Percentiles rank a stretch among this genome's conserved stretches.
Evolutionary conservation across 2,888 invertebrate genomes (phyloP).

Genomic region (Acrobasis suavella): DNA sequence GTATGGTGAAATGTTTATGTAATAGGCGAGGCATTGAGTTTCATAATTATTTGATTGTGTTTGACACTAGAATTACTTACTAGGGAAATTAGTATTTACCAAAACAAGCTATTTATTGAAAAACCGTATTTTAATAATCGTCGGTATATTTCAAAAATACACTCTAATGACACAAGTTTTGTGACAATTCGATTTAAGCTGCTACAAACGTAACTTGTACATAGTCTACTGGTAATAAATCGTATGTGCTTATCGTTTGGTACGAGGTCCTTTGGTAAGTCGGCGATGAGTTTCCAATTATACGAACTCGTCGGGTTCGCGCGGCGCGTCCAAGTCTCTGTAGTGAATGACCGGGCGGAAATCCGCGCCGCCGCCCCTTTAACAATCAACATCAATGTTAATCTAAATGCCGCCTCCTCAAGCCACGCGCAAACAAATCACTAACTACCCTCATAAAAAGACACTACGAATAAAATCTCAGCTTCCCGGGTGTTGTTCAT

Average conservation of each 20-base stretch:
- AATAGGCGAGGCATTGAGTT: neutral
- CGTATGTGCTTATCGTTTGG: neutral
- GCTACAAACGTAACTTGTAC: conserved; percentile 31
- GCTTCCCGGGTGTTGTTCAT: conserved; percentile 60
- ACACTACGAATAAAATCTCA: conserved; percentile 50
- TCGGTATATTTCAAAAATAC: conserved; percentile 23
- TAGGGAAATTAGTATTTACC: neutral
- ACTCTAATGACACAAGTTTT: conserved; percentile 15
- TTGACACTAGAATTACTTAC: neutral
- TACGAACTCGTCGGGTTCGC: conserved; percentile 94
- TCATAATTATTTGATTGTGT: neutral
- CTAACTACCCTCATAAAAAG: conserved; percentile 32
- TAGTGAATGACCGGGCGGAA: conserved; percentile 95
- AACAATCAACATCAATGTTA: conserved; percentile 75
- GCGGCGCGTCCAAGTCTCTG: conserved; percentile 95
- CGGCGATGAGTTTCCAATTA: conserved; percentile 65
- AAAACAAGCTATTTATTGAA: conserved; percentile 3
- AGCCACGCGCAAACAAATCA: conserved; percentile 33
- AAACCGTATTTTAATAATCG: conserved; percentile 31
- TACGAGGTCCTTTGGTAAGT: conserved; percentile 46
- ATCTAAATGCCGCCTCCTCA: conserved; percentile 22
- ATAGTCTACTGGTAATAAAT: conserved; percentile 17
- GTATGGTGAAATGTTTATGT: neutral
- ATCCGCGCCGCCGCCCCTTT: conserved; percentile 89
- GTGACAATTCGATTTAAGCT: conserved; percentile 23